Percentiles rank a stretch among this genome's conserved stretches.
phyloP scores from a whole-genome alignment of 1,140 invertebrate genomes.

The Drosophila persimilis region DNA sequence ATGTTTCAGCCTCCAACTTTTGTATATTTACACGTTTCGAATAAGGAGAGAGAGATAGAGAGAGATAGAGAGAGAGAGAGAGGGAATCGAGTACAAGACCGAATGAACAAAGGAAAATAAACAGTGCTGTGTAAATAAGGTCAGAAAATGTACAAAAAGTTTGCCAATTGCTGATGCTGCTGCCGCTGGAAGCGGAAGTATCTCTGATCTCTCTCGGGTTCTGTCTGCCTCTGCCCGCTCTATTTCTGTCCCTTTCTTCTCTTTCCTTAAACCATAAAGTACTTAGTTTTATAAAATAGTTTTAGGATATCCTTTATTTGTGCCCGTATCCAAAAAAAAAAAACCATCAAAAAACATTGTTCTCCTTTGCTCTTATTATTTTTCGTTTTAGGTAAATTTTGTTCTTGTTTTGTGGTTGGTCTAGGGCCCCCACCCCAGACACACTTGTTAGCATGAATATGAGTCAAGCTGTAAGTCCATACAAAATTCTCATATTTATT shows the following conservation, averaged over 20 bases:
- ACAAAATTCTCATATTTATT: conserved; percentile 13
- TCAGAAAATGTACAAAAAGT: conserved; percentile 30
- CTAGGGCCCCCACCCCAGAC: conserved; percentile 14
- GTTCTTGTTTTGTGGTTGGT: conserved; percentile 58
- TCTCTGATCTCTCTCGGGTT: conserved; percentile 18
- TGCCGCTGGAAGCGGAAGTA: conserved; percentile 37
- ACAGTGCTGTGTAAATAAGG: conserved; percentile 30
- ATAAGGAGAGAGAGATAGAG: conserved; percentile 2
- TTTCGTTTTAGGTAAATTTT: conserved; percentile 75
- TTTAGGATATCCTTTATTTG: conserved; percentile 34
- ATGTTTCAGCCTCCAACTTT: conserved; percentile 8
- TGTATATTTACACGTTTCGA: conserved; percentile 38
- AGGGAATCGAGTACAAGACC: conserved; percentile 4
- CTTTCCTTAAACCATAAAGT: conserved; percentile 10
- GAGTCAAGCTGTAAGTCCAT: conserved; percentile 71
- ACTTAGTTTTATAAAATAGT: conserved; percentile 24
- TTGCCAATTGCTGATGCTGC: conserved; percentile 17
- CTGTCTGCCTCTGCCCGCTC: neutral
- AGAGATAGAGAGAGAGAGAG: too few relatives aligned
- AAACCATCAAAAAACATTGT: conserved; percentile 19
- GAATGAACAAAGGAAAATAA: conserved; percentile 34
- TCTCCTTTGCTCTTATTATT: conserved; percentile 22
- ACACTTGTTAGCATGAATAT: conserved; percentile 67
- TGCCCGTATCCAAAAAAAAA: neutral
- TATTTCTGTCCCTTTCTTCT: neutral